Evolutionary conservation across 2,797 vertebrate genomes (phyloP).

Genomic region (Agapornis canus): DNA sequence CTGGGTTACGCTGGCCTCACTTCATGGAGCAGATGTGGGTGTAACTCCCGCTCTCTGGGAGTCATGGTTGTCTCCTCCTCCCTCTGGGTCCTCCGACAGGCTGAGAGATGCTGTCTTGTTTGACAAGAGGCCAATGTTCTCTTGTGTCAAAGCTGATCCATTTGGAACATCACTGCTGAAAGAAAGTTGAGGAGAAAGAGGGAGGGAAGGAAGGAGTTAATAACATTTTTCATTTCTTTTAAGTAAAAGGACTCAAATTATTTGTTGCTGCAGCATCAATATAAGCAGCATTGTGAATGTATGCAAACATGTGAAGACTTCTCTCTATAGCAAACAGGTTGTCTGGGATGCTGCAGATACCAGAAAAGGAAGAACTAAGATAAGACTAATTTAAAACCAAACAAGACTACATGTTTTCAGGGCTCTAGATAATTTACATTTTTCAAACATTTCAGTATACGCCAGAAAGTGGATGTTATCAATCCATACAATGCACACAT

Average conservation of each 20-base stretch:
- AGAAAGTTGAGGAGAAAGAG: not conserved
- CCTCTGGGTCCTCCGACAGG: slow-evolving; percentile 86
- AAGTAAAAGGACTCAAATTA: not conserved
- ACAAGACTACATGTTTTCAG: not conserved
- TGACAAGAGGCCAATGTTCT: slow-evolving; percentile 87
- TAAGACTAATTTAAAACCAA: not conserved
- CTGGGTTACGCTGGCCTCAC: slow-evolving; percentile 16
- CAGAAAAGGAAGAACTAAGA: not conserved
- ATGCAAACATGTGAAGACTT: not conserved
- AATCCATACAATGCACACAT: not conserved
- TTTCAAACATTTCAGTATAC: not conserved
- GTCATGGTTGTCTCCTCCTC: slow-evolving; percentile 83
- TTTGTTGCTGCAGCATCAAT: not conserved
- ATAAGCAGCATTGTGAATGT: not conserved
- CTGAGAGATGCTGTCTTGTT: slow-evolving; percentile 88
- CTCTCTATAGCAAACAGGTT: not conserved
- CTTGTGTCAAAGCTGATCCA: slow-evolving; percentile 87
- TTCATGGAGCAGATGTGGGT: slow-evolving; percentile 75
- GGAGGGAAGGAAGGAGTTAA: not conserved
- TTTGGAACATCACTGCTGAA: slow-evolving; percentile 89
- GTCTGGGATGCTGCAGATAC: not conserved
- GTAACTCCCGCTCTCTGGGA: slow-evolving; percentile 88
- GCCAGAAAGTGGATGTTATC: not conserved
- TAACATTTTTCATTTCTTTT: not conserved
- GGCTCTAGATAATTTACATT: not conserved